A percentile compares a stretch with the other conserved stretches of the same genome.
Evolutionary conservation across 2,113 vertebrate genomes (phyloP).

Genomic region (Andinoacara biseriatus): DNA sequence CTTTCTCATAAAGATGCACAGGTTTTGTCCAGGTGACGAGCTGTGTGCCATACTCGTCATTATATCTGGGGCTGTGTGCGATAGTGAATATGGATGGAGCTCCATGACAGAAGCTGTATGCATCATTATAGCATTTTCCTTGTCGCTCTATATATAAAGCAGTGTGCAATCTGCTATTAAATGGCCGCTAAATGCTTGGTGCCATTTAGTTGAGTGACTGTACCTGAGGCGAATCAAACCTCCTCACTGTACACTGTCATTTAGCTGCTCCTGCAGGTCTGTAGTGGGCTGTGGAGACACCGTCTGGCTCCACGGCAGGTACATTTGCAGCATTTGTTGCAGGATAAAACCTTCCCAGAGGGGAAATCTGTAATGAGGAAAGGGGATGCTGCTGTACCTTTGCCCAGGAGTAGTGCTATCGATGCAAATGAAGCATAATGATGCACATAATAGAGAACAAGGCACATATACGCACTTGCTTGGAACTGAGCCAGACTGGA

Average conservation of each 20-base stretch:
- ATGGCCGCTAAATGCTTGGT: conserved; percentile 27
- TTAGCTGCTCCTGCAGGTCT: conserved; percentile 17
- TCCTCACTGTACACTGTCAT: conserved; percentile 32
- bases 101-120: background rate
- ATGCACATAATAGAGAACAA: conserved; percentile 29
- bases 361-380: conserved; percentile 17
- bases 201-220: conserved; percentile 3
- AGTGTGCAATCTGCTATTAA: background rate
- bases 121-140: background rate
- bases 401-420: conserved; percentile 24
- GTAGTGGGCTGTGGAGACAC: background rate
- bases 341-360: conserved; percentile 30
- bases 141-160: background rate
- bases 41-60: background rate
- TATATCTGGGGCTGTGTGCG: background rate
- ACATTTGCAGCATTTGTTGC: conserved; percentile 29
- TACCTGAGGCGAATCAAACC: conserved; percentile 30
- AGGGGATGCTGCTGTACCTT: conserved; percentile 8
- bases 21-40: background rate
- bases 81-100: background rate
- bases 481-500: conserved; percentile 8
- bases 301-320: background rate
- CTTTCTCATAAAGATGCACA: background rate
- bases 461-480: background rate
- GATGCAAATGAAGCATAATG: conserved; percentile 47